Evolutionary conservation across 2,797 vertebrate genomes (phyloP), one percentile per base, ranked within the genome.

Genomic region (Martes flavigula): DNA sequence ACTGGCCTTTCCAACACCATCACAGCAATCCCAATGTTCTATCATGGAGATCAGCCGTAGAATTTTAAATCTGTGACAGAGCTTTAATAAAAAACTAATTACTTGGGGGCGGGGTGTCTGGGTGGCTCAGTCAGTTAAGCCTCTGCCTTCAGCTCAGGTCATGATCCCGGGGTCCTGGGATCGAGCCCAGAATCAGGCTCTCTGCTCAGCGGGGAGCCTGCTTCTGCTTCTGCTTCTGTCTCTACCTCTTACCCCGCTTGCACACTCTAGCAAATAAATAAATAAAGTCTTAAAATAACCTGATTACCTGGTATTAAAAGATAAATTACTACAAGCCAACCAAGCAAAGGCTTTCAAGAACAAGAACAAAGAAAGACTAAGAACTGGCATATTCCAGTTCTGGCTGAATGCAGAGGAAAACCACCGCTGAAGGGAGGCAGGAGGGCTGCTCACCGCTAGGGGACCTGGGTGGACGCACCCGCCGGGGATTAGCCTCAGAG

Each of bases 31-130:
- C 38, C 14, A 58, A 5, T 77, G 20, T 62, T 83, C 77, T 75
- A 27, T 27, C 43, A 27, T 23, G 75, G 77, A 48, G 46, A 68
- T 43, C 2, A 95, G 30, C 13, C 48, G 70, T 4, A 60, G 40
- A 73, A 94, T 82, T 86, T 48, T 51, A 96, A 92, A 86, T 73
- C 48, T 62, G 9, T 56, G 40, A 75, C 21, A 81, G 77, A 51
- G 48, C 90, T 93, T 93, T 92, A 96, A 51, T 75, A 48, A 92
- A 91, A 84, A 84, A 20, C 1, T 0, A 90, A 81, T 62, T 64
- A 85, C 1, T 5, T 77, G 23, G 85, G n/a, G 8, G 18, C 58
- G 7, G 7, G 66, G 18, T 9, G 1, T n/a, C 66, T n/a, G 64
- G 64, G 64, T n/a, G 64, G 64, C 64, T 35, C 66, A 68, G 66